Percentiles rank a stretch among this genome's conserved stretches.
These are phyloP conservation scores for Cettia cetti DNA, from an alignment of 2,113 vertebrate genomes.

Conservation along the genomic window DNA sequence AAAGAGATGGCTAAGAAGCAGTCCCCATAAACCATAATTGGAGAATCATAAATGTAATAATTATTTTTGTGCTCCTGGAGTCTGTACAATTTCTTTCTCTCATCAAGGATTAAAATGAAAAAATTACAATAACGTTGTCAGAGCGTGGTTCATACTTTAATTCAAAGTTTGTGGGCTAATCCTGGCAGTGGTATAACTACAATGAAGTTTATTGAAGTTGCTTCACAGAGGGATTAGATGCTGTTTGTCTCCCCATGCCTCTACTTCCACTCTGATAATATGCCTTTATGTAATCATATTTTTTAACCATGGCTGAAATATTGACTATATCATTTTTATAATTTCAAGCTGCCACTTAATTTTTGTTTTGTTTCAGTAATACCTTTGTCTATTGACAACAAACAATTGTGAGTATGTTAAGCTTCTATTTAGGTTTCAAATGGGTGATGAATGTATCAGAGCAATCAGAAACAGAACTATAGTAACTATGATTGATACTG, in stretches of 20 bases:
- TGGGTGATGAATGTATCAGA: background rate
- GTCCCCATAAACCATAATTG: conserved; percentile 63
- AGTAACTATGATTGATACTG: conserved; percentile 10
- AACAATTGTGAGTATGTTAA: background rate
- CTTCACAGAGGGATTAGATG: background rate
- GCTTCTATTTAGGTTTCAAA: conserved; percentile 1
- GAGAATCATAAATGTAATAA: conserved; percentile 64
- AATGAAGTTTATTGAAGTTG: background rate
- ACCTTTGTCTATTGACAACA: background rate
- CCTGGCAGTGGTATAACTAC: background rate
- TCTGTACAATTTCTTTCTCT: conserved; percentile 64
- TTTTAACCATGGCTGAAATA: conserved; percentile 32
- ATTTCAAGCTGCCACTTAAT: background rate
- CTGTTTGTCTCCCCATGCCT: conserved; percentile 15
- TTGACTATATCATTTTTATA: conserved; percentile 6
- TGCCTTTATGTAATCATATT: conserved; percentile 8
- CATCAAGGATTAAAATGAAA: conserved; percentile 62
- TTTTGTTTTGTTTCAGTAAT: conserved; percentile 43
- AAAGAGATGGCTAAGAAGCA: conserved; percentile 49
- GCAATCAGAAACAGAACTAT: background rate
- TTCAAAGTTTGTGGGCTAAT: conserved; percentile 53
- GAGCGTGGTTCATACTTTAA: conserved; percentile 54
- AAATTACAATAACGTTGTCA: conserved; percentile 57
- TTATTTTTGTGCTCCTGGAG: conserved; percentile 64
- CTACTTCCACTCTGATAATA: conserved; percentile 5